Base-by-base conservation (phyloP, 1,140 invertebrate genomes). In the Acromyrmex charruanus region DNA sequence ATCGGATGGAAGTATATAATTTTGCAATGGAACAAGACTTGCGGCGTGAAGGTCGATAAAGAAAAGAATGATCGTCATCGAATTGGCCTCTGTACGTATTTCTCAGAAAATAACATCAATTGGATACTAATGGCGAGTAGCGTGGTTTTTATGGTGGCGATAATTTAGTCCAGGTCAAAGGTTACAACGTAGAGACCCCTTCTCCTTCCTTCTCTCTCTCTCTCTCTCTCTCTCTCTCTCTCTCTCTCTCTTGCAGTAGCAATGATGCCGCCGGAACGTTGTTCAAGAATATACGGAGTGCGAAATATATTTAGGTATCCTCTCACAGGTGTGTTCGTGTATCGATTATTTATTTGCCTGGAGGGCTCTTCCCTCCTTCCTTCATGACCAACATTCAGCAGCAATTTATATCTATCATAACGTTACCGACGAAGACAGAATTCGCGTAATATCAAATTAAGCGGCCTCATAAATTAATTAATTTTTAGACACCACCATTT, bases 81-180 rank as follows among this genome's bases (percentile, higher is more conserved):
- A 85, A 49, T 55, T 85, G 80, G 77, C 71, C 65, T 49, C 49
- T 89, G 72, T 53, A 85, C 81, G 21, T 85, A 77, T 44, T 31
- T 31, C 77, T 85, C 85, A 80, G 89, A 89, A 91, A 91, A 65
- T 87, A 87, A 86, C 80, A 39, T 72, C 66, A 71, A 89, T 91
- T 88, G 85, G 87, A 91, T 91, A 66, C 77, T 89, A 91, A 91
- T 91, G 59, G 90, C 77, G 74, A 82, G 85, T 91, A 87, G 85
- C 66, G 59, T 77, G 59, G 25, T 87, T 91, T 91, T 89, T 89
- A 86, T 89, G 86, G 53, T 86, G 77, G 18, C 53, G 77, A 88
- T 88, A 91, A 91, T 91, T 91, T 89, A 85, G 79, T 65, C 21
- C 53, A 44, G 86, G 85, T 87, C 77, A 49, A 4, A 79, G 88